These are phyloP conservation scores for Epinephelus malabaricus DNA, from an alignment of 2,797 vertebrate genomes.

Conservation along the genomic window DNA sequence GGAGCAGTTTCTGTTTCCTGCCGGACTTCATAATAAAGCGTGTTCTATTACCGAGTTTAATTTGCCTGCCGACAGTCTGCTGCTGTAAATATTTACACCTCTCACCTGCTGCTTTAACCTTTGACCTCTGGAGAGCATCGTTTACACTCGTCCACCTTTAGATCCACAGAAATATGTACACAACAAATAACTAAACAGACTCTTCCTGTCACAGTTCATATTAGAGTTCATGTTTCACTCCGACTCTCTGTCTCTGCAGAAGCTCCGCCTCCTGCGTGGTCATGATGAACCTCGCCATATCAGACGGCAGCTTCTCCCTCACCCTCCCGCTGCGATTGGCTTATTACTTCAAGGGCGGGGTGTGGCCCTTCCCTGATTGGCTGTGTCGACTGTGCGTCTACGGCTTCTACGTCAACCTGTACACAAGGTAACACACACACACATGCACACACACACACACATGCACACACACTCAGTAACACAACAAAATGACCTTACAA, in stretches of 20 bases:
- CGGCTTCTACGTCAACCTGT: constrained; percentile 84
- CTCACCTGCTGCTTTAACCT: too few species aligned
- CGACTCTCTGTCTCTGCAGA: constrained; percentile 9
- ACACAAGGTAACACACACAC: constrained; percentile 71
- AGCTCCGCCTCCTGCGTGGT: constrained; percentile 72
- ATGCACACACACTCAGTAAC: background rate
- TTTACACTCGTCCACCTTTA: too few species aligned
- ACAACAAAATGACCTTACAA: background rate
- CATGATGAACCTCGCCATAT: constrained; percentile 84
- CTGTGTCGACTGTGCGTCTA: constrained; percentile 81
- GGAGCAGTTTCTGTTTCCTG: too few species aligned
- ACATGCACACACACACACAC: constrained; percentile 5
- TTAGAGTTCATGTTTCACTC: too few species aligned
- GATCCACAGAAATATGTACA: too few species aligned
- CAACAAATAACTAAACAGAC: too few species aligned
- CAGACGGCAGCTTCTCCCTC: constrained; percentile 81
- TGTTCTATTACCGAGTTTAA: too few species aligned
- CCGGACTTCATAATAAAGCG: too few species aligned
- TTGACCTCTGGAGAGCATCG: too few species aligned
- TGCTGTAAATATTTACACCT: too few species aligned
- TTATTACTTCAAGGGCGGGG: constrained; percentile 71
- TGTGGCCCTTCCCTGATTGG: constrained; percentile 81
- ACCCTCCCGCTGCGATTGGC: constrained; percentile 82
- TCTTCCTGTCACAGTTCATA: too few species aligned
- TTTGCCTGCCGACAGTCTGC: too few species aligned